Evolutionary conservation across 1,140 invertebrate species (phyloP).

Genomic region (Drosophila albomicans): DNA sequence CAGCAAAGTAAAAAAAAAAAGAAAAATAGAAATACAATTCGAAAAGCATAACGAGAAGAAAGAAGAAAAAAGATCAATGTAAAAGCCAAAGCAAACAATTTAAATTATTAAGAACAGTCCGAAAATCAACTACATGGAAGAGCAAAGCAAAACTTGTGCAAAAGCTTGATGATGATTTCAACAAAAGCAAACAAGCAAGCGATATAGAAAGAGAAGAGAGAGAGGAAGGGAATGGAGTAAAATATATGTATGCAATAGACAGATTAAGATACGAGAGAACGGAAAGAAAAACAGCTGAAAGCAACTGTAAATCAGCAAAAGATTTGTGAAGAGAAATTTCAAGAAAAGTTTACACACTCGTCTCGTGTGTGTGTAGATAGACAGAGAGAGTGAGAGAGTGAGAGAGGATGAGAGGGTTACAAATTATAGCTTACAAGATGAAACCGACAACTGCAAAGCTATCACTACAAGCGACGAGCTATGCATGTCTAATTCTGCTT

Average conservation of each 20-base stretch:
- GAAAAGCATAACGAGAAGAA: neutral
- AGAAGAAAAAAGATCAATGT: neutral
- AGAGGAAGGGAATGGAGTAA: neutral
- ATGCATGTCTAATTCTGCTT: slow-evolving; percentile 45
- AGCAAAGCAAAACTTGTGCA: neutral
- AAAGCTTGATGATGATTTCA: slow-evolving; percentile 7
- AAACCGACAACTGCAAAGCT: slow-evolving; percentile 43
- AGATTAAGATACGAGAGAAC: neutral
- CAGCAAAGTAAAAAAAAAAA: no score
- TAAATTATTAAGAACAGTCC: neutral
- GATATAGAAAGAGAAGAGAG: neutral
- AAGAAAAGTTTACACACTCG: slow-evolving; percentile 17
- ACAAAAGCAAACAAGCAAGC: neutral
- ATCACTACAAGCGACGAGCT: slow-evolving; percentile 37
- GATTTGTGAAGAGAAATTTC: slow-evolving; percentile 16
- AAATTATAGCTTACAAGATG: slow-evolving; percentile 34
- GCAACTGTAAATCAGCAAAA: slow-evolving; percentile 25
- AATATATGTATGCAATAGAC: neutral
- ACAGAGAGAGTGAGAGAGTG: neutral
- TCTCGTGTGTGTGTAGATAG: neutral
- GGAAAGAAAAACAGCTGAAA: slow-evolving; percentile 17
- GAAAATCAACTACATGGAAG: slow-evolving; percentile 4
- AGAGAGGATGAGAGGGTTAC: neutral
- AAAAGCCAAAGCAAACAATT: neutral
- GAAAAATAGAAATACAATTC: no score